Evolutionary conservation across 2,113 vertebrate species (phyloP), one percentile per base, ranked within the genome.

Genomic region (Baryphthengus martii): DNA sequence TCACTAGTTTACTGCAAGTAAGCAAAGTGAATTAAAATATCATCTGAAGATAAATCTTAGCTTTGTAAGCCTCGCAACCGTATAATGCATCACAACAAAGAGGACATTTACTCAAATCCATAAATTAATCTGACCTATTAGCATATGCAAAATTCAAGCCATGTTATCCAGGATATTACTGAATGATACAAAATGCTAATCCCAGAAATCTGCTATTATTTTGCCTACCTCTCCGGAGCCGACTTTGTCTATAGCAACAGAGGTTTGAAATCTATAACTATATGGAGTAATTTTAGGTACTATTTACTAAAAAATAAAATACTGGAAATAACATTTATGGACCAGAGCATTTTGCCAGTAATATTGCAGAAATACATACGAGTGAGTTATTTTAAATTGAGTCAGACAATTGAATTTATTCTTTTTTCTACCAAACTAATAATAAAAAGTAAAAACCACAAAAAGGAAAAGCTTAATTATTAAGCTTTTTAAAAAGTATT

Each of bases 291-390:
- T 17, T 61, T 28, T 33, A 94, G 10, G 52, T 8, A 68, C 7
- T 2, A 13, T 47, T 89, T 35, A 16, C 29, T 75, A 40, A 52
- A 87, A 71, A 25, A 47, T 10, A 40, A 21, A 68, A 40, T 24
- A 16, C 2, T 20, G 35, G 11, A 53, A 70, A 44, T 67, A 25
- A 39, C 24, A 47, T 52, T 75, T 67, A 33, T 17, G 21, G 24
- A 23, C 14, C 42, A 87, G 50, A 86, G 31, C 9, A 10, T 93
- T 92, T 89, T 84, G 24, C 39, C 56, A 68, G 12, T 9, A 75
- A 13, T 56, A 68, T 7, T 9, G 8, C 9, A 65, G 42, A 42
- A 72, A 61, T 18, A 49, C 5, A 0, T 2, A 3, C 0, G 1
- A 0, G 2, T 21, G 16, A 9, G 9, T 20, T 35, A 42, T 23